These are phyloP conservation scores for Columba livia DNA, from an alignment of 2,113 vertebrate species.

Conservation along the genomic window DNA sequence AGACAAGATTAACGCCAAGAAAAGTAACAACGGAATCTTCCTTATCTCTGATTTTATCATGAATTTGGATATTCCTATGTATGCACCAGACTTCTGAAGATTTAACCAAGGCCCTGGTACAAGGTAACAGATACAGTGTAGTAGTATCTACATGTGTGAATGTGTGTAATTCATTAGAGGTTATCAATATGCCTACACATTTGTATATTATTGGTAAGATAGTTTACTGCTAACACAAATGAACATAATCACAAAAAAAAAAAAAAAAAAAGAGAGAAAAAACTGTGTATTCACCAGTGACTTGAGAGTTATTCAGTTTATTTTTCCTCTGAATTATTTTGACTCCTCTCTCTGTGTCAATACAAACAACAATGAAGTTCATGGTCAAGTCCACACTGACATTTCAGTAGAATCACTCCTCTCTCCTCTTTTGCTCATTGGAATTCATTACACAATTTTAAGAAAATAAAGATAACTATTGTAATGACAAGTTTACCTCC, in stretches of 20 bases:
- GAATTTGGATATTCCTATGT: not conserved
- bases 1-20: not conserved
- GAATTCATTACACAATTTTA: not conserved
- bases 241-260: not conserved
- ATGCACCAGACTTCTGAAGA: not conserved
- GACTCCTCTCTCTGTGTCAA: not conserved
- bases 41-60: not conserved
- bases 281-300: not conserved
- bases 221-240: not conserved
- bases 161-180: not conserved
- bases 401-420: not conserved
- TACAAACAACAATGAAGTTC: not conserved
- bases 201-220: not conserved
- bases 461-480: not conserved
- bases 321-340: not conserved
- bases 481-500: not conserved
- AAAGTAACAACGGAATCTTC: not conserved
- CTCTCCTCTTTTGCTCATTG: not conserved
- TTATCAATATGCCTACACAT: not conserved
- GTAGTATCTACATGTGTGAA: not conserved
- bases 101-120: not conserved
- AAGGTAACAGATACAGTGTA: not conserved
- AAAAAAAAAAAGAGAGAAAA: not conserved
- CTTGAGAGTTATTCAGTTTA: not conserved
- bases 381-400: not conserved